These are phyloP conservation scores for Petaurus breviceps DNA, from an alignment of 2,113 vertebrate genomes.

Conservation along the genomic window DNA sequence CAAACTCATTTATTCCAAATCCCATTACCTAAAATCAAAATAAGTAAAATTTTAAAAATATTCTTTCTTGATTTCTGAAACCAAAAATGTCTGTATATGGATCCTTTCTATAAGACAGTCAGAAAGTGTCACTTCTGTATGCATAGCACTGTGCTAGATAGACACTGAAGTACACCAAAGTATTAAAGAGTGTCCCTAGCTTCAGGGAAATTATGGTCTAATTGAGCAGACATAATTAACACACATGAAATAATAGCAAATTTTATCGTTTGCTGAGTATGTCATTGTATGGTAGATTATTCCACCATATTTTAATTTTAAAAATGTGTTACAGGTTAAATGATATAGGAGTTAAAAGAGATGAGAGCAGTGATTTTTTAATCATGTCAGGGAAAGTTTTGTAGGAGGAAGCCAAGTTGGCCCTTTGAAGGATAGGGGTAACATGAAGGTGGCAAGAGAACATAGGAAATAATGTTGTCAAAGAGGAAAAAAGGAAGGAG, in stretches of 20 bases:
- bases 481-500: conserved; percentile 23
- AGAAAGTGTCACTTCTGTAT: background rate
- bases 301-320: conserved; percentile 1
- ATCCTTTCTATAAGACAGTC: conserved; percentile 15
- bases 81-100: background rate
- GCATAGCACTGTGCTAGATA: background rate
- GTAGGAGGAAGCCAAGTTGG: conserved; percentile 1
- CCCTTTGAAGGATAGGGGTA: background rate
- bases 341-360: conserved; percentile 35
- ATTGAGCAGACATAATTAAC: conserved; percentile 37
- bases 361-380: conserved; percentile 8
- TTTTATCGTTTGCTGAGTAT: background rate
- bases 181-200: background rate
- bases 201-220: conserved; percentile 29
- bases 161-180: background rate
- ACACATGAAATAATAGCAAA: conserved; percentile 21
- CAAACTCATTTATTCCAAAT: conserved; percentile 24
- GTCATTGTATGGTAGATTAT: background rate
- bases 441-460: background rate
- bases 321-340: background rate
- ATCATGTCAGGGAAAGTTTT: background rate
- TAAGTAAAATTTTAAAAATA: background rate
- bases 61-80: background rate
- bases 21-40: background rate
- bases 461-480: background rate